Base-by-base conservation (phyloP, 2,888 invertebrate genomes). In the Drosophila prolongata region DNA sequence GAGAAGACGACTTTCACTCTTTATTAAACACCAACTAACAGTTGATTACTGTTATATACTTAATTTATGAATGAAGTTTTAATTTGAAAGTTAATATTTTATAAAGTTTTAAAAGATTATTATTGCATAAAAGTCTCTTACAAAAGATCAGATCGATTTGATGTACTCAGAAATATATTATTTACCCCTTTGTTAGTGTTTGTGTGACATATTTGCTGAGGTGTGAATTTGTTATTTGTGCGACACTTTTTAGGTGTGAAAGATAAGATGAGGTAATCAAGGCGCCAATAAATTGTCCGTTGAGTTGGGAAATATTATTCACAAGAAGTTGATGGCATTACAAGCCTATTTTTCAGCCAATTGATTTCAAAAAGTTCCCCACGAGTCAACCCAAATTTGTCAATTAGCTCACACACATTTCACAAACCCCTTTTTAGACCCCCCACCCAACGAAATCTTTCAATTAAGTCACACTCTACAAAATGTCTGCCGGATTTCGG, bases 301-400 rank as follows among this genome's bases (percentile, higher is more conserved):
- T 30, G n/a, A 14, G n/a, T 46, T 46, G 5, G n/a, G 8, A 24
- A 53, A 38, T 40, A 58, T 37, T 58, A 53, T 57, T 57, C 57
- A 27, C 27, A 13, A 27, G 16, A 50, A 52, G 38, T 13, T 16
- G 10, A 38, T 30, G 19, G 24, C 57, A 30, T 16, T 16, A 37
- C 50, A 49, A 16, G 50, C 50, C 24, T 6, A 50, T 19, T 30
- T 30, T 40, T 16, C 6, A 6, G 9, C 13, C 6, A 46, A 58
- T 62, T 50, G 13, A 11, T 34, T 61, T 13, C 11, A 44, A 61
- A 64, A 24, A 42, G 10, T 16, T 50, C 61, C 54, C 64, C 65
- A 68, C 62, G 57, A 40, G 77, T 59, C 77, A 85, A 82, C 77
- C 79, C 71, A 82, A 85, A 81, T 85, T 85, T 79, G 85, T 85